These are phyloP conservation scores for Perca flavescens DNA, from an alignment of 2,113 vertebrate species.

Conservation along the genomic window DNA sequence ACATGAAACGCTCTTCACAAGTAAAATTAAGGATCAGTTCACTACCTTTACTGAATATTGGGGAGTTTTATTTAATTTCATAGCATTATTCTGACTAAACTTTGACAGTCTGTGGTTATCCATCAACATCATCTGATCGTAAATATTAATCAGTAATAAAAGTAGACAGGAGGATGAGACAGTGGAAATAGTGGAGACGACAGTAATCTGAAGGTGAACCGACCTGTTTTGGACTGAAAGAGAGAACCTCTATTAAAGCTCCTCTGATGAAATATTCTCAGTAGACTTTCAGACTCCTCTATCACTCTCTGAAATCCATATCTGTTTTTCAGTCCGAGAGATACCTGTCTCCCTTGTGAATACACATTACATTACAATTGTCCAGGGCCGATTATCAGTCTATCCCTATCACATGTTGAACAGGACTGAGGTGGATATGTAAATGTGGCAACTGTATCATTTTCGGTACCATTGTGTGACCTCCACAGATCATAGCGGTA, in stretches of 20 bases:
- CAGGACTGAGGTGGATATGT: background rate
- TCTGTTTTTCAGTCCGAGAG: constrained; percentile 54
- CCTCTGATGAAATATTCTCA: constrained; percentile 17
- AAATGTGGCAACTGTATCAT: background rate
- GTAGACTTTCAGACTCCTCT: constrained; percentile 1
- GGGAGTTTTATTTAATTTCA: too few relatives aligned
- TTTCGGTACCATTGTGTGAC: background rate
- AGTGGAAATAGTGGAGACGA: background rate
- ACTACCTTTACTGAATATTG: too few relatives aligned
- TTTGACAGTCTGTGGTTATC: too few relatives aligned
- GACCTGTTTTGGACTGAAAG: constrained; percentile 14
- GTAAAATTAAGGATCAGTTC: too few relatives aligned
- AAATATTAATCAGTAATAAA: background rate
- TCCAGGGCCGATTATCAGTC: too few relatives aligned
- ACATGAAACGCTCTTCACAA: too few relatives aligned
- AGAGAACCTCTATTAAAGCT: constrained; percentile 27
- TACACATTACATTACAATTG: too few relatives aligned
- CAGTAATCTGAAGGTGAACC: constrained; percentile 29
- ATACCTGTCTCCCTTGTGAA: too few relatives aligned
- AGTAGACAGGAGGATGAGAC: background rate
- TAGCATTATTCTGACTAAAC: too few relatives aligned
- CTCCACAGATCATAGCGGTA: background rate
- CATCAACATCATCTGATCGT: too few relatives aligned
- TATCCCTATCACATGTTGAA: too few relatives aligned
- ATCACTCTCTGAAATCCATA: constrained; percentile 43